Percentiles rank a stretch among this genome's conserved stretches.
Evolutionary conservation across 2,888 invertebrate species (phyloP).

Genomic region (Melikaiella ostensackeni): DNA sequence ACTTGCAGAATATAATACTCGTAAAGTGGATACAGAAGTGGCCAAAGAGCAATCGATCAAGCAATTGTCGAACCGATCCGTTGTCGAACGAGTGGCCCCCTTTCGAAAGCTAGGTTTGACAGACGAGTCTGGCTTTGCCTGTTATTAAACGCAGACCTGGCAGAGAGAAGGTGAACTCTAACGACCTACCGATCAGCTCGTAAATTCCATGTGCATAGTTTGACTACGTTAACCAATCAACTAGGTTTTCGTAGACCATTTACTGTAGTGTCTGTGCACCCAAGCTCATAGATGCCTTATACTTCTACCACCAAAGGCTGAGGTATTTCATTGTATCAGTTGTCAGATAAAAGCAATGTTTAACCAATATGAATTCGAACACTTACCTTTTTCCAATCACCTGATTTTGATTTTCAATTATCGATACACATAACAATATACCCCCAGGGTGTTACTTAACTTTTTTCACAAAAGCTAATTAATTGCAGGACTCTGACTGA

Average conservation of each 20-base stretch:
- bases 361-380: neutral
- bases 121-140: slow-evolving; percentile 35
- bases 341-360: neutral
- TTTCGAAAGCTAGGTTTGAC: slow-evolving; percentile 21
- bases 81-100: slow-evolving; percentile 12
- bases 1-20: neutral
- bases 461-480: too few relatives aligned
- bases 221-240: slow-evolving; percentile 50
- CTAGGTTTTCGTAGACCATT: neutral
- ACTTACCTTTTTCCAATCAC: neutral
- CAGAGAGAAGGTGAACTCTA: slow-evolving; percentile 54
- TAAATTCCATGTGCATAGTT: slow-evolving; percentile 63
- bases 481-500: too few relatives aligned
- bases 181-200: slow-evolving; percentile 57
- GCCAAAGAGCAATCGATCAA: slow-evolving; percentile 24
- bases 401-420: too few relatives aligned
- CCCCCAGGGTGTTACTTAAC: too few relatives aligned
- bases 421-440: too few relatives aligned
- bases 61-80: slow-evolving; percentile 27
- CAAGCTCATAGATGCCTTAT: slow-evolving; percentile 14
- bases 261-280: neutral
- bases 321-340: slow-evolving; percentile 14
- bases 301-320: neutral
- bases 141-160: slow-evolving; percentile 42
- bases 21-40: neutral